Conservation (phyloP, 2,113 vertebrate species). For the Sylvia atricapilla region DNA sequence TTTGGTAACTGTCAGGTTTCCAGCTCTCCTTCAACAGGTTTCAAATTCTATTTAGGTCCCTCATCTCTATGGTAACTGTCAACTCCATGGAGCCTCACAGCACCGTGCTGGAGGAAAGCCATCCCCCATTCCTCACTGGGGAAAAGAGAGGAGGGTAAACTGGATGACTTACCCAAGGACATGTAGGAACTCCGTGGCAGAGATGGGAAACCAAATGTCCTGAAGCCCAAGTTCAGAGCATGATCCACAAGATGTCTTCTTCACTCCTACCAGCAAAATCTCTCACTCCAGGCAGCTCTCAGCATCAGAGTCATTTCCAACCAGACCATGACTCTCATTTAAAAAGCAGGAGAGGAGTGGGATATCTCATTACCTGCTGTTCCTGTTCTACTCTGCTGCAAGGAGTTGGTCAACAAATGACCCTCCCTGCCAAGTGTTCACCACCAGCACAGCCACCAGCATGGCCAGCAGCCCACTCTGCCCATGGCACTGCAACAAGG, state of each 20-base stretch:
- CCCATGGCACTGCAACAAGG: not conserved
- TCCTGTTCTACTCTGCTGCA: not conserved
- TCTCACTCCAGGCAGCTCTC: not conserved
- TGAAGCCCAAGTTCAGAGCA: not conserved
- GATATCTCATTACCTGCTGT: accelerated
- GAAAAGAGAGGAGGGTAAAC: not conserved
- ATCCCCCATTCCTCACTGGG: not conserved
- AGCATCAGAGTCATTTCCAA: not conserved
- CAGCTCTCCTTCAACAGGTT: conserved; percentile 14
- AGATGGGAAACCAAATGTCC: not conserved
- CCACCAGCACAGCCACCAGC: not conserved
- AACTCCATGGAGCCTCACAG: not conserved
- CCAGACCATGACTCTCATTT: accelerated
- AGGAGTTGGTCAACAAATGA: accelerated
- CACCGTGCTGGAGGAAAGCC: not conserved
- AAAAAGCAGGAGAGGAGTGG: not conserved
- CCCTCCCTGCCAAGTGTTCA: not conserved
- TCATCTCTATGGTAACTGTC: conserved; percentile 50
- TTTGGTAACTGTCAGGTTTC: conserved; percentile 17
- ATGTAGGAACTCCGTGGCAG: not conserved
- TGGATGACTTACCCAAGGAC: not conserved
- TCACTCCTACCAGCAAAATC: not conserved
- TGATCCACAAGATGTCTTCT: not conserved
- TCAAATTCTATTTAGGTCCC: conserved; percentile 42
- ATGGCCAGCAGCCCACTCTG: accelerated